phyloP scores from a whole-genome alignment of 1,140 invertebrate genomes.

The Bombus huntii region DNA sequence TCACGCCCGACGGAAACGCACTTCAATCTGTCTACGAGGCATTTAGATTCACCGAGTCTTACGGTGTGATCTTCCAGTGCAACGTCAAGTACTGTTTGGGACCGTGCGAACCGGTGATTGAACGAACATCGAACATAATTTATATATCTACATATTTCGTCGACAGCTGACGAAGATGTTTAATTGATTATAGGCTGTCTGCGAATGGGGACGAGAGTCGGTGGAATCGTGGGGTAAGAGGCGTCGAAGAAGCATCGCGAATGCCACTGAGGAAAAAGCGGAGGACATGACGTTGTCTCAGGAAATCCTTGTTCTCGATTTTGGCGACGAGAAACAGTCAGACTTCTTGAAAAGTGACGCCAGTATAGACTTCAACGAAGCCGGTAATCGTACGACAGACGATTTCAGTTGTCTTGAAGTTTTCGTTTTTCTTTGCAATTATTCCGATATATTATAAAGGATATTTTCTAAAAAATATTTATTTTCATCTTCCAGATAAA shows the following conservation, averaged over 20 bases:
- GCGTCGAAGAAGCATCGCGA: conserved; percentile 87
- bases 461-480: background rate
- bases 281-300: conserved; percentile 97
- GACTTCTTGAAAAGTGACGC: conserved; percentile 90
- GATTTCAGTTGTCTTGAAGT: accelerated
- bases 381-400: conserved; percentile 67
- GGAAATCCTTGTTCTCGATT: conserved; percentile 95
- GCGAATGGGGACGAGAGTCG: conserved; percentile 93
- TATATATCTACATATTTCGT: accelerated
- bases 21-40: conserved; percentile 96
- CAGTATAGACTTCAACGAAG: conserved; percentile 88
- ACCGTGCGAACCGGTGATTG: conserved; percentile 94
- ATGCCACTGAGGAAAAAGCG: conserved; percentile 85
- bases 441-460: background rate
- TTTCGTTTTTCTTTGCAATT: background rate
- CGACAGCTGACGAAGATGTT: conserved; percentile 42
- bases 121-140: background rate
- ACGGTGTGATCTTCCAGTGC: conserved; percentile 98
- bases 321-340: conserved; percentile 93
- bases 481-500: conserved; percentile 86
- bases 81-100: conserved; percentile 98
- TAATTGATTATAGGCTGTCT: conserved; percentile 86
- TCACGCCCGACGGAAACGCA: conserved; percentile 93
- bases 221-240: conserved; percentile 95
- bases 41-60: conserved; percentile 97